Conservation (phyloP, 2,113 vertebrate genomes). For the Bucco capensis region DNA sequence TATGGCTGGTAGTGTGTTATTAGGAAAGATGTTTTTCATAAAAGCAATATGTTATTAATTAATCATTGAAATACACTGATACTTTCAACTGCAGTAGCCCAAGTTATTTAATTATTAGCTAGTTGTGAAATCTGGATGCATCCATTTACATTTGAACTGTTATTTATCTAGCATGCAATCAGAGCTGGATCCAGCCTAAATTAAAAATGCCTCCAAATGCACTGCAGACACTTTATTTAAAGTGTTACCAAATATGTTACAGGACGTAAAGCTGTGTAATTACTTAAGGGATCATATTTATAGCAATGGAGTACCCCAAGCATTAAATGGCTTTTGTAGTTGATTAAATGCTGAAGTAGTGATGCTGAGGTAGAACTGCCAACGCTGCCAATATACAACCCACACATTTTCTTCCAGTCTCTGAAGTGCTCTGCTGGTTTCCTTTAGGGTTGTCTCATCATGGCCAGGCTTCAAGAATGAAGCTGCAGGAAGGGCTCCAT, state of each 20-base stretch:
- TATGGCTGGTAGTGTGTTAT: background rate
- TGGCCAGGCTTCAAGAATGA: too few relatives aligned
- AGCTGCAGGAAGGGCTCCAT: too few relatives aligned
- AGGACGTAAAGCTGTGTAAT: constrained; percentile 57
- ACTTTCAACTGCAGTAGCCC: background rate
- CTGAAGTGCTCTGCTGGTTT: constrained; percentile 20
- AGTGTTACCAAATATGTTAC: constrained; percentile 54
- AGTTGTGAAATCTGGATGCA: background rate
- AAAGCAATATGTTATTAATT: constrained; percentile 17
- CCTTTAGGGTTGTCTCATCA: background rate
- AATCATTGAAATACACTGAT: background rate
- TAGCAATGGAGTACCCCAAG: constrained; percentile 34
- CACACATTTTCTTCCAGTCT: background rate
- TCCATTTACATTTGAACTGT: constrained; percentile 23
- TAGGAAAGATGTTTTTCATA: background rate
- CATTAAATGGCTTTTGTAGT: constrained; percentile 56
- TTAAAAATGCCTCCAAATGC: constrained; percentile 37
- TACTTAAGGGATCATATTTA: constrained; percentile 59
- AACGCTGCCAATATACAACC: background rate
- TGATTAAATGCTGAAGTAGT: constrained; percentile 51
- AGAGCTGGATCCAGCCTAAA: constrained; percentile 15
- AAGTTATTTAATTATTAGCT: constrained; percentile 41
- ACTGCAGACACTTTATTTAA: constrained; percentile 41
- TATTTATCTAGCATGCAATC: constrained; percentile 28
- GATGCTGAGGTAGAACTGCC: constrained; percentile 22